Conservation (phyloP, 2,888 invertebrate genomes). For the Leptinotarsa juncta region DNA sequence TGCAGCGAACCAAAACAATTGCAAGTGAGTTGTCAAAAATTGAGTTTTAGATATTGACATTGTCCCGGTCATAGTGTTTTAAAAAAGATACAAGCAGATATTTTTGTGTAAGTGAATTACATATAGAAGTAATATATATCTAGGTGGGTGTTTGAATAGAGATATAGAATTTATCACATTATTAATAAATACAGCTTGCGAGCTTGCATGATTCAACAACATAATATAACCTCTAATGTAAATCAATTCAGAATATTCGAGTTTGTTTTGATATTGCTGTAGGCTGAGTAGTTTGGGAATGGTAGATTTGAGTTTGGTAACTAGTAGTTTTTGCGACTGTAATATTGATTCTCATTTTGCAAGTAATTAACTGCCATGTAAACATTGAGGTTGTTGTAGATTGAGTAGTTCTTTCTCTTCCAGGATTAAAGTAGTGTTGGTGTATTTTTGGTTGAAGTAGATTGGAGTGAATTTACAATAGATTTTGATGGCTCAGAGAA, state of each 20-base stretch:
- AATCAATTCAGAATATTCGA: background rate
- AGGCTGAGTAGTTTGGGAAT: background rate
- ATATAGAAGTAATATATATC: background rate
- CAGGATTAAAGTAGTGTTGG: conserved; percentile 8
- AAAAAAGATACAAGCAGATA: background rate
- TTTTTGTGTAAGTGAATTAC: background rate
- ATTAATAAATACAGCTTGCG: too few species aligned
- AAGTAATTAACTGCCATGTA: background rate
- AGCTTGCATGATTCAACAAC: too few species aligned
- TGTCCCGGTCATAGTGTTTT: background rate
- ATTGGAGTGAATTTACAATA: background rate
- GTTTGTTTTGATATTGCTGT: background rate
- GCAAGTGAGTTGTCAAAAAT: conserved; percentile 11
- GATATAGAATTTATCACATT: background rate
- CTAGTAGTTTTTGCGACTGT: too few species aligned
- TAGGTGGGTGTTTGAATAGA: background rate
- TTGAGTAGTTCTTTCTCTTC: conserved; percentile 9
- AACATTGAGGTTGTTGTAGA: background rate
- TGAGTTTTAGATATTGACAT: background rate
- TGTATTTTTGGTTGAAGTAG: conserved; percentile 3
- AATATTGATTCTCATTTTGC: too few species aligned
- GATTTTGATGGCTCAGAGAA: conserved; percentile 7
- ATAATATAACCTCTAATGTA: background rate
- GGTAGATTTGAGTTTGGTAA: too few species aligned
- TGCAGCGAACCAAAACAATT: background rate